A percentile compares a stretch with the other conserved stretches of the same genome.
These are phyloP conservation scores for Himalopsyche phryganea DNA, from an alignment of 1,140 invertebrate species.

Conservation along the genomic window DNA sequence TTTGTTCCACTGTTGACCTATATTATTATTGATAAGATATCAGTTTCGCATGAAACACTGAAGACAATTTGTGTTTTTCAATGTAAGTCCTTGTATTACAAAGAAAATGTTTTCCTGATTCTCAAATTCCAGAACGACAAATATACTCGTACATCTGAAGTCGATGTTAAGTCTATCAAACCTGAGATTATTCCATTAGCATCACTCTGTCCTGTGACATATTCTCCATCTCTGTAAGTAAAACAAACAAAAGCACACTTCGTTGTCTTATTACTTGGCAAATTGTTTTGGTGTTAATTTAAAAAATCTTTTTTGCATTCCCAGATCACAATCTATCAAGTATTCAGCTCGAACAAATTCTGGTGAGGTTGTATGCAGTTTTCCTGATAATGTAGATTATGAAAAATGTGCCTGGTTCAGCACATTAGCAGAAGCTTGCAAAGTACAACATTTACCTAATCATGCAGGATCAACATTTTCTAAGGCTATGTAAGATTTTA, in stretches of 20 bases:
- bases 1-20: too few relatives aligned
- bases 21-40: too few relatives aligned
- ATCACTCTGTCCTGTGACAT: conserved; percentile 18
- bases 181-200: not conserved
- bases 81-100: too few relatives aligned
- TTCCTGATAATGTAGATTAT: conserved; percentile 42
- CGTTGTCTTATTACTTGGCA: not conserved
- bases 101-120: too few relatives aligned
- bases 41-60: too few relatives aligned
- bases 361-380: conserved; percentile 54
- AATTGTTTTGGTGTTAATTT: not conserved
- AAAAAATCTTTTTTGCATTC: conserved; percentile 21
- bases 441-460: conserved; percentile 23
- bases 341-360: conserved; percentile 55
- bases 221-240: conserved; percentile 23
- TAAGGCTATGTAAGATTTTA: conserved; percentile 46
- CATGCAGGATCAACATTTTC: conserved; percentile 35
- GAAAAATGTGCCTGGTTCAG: conserved; percentile 25
- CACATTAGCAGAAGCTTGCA: conserved; percentile 15
- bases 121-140: too few relatives aligned
- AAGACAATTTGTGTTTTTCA: too few relatives aligned
- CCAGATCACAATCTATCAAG: conserved; percentile 50
- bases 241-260: not conserved
- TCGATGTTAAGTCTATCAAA: not conserved
- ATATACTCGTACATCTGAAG: too few relatives aligned